Evolutionary conservation across 2,888 invertebrate species (phyloP).

Genomic region (Blomia tropicalis): DNA sequence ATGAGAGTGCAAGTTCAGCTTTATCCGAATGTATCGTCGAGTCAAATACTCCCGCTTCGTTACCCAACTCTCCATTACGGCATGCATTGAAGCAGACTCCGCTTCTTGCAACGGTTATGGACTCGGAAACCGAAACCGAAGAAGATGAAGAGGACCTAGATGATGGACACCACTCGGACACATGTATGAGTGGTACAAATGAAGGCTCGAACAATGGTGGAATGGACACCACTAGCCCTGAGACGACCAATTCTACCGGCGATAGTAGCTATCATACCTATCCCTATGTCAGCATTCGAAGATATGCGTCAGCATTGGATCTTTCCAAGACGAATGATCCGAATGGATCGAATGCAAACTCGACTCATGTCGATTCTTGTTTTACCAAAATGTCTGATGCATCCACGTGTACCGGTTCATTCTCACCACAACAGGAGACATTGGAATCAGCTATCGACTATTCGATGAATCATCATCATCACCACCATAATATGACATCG

Average conservation of each 20-base stretch:
- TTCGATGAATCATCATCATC: neutral
- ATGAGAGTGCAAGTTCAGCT: conserved; percentile 20
- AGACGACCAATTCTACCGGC: conserved; percentile 20
- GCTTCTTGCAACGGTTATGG: neutral
- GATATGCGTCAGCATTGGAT: conserved; percentile 16
- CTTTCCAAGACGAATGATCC: neutral
- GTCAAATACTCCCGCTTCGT: neutral
- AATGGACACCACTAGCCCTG: conserved; percentile 1
- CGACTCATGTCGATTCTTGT: neutral
- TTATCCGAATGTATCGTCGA: neutral
- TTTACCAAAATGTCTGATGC: conserved; percentile 17
- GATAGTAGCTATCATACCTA: conserved; percentile 21
- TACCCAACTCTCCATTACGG: neutral
- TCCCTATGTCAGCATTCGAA: conserved; percentile 16
- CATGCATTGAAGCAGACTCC: neutral
- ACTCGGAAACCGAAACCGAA: neutral
- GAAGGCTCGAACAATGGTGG: neutral
- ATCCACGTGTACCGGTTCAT: neutral
- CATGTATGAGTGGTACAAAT: neutral
- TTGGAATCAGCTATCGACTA: neutral
- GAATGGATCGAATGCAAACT: neutral
- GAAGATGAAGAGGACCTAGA: conserved; percentile 4
- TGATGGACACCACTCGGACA: conserved; percentile 12
- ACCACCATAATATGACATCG: neutral
- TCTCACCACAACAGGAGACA: neutral